These are phyloP conservation scores for Triops longicaudatus DNA, from an alignment of 1,140 invertebrate species.

Conservation along the genomic window DNA sequence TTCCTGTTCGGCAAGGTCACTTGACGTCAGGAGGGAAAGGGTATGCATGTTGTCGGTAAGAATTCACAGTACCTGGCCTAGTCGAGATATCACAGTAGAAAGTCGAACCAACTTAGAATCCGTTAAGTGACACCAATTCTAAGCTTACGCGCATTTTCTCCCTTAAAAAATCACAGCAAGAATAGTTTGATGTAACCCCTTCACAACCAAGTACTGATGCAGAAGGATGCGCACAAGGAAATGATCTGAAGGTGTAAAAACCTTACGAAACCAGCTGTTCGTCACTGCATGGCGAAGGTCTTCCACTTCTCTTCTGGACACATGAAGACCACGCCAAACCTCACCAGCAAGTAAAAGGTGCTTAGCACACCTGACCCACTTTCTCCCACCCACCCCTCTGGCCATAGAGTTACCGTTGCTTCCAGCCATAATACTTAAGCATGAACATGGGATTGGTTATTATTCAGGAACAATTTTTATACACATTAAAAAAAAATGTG, in stretches of 20 bases:
- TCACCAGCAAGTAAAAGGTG: neutral
- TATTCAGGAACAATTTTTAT: no score
- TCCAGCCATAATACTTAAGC: neutral
- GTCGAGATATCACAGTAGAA: neutral
- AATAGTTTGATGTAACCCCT: neutral
- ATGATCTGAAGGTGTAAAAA: neutral
- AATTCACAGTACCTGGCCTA: neutral
- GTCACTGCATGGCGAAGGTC: neutral
- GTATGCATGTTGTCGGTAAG: no score
- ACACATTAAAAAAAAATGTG: no score
- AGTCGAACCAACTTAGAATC: neutral
- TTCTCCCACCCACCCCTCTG: constrained; percentile 2
- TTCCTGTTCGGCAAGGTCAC: neutral
- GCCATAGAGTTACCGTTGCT: neutral
- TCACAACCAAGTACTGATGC: neutral
- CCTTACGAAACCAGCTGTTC: neutral
- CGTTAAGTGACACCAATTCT: neutral
- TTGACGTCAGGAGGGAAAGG: neutral
- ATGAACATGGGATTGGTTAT: neutral
- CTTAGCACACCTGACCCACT: constrained; percentile 10
- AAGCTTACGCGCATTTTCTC: neutral
- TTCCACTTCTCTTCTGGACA: neutral
- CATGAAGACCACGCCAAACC: neutral
- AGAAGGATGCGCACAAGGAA: neutral
- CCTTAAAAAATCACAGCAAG: neutral